A percentile compares a stretch with the other conserved stretches of the same genome.
These are phyloP conservation scores for Scatophagus argus DNA, from an alignment of 2,113 vertebrate genomes.

Conservation along the genomic window DNA sequence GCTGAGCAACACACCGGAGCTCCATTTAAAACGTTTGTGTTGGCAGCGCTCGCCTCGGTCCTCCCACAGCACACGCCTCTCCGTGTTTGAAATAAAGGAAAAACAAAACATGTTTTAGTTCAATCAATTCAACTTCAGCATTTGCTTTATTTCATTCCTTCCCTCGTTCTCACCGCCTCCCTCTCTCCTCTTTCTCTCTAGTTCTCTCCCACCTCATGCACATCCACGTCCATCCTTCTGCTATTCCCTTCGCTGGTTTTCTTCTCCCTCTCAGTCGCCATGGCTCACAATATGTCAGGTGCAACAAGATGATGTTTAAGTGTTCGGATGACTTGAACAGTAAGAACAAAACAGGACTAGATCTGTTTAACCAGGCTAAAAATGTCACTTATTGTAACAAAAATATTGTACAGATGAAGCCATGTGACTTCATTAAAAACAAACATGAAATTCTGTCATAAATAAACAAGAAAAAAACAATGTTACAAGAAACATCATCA, in stretches of 20 bases:
- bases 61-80: slow-evolving; percentile 37
- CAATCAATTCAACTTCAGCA: slow-evolving; percentile 38
- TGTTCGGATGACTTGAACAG: not conserved
- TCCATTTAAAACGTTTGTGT: slow-evolving; percentile 47
- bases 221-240: not conserved
- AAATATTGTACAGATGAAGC: no score
- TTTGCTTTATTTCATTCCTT: not conserved
- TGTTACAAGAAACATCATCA: no score
- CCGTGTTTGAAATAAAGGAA: slow-evolving; percentile 30
- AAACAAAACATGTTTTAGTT: slow-evolving; percentile 13
- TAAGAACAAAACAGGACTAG: no score
- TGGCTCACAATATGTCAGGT: not conserved
- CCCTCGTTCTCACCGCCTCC: not conserved
- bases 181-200: not conserved
- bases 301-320: not conserved
- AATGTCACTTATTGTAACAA: no score
- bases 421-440: no score
- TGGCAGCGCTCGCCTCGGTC: slow-evolving; percentile 17
- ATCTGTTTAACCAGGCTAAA: no score
- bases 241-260: not conserved
- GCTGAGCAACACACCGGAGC: slow-evolving; percentile 59
- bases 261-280: not conserved
- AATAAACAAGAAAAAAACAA: no score
- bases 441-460: no score
- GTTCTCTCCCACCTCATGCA: not conserved